Evolutionary conservation across 2,113 vertebrate species (phyloP).

Genomic region (Polypterus senegalus): DNA sequence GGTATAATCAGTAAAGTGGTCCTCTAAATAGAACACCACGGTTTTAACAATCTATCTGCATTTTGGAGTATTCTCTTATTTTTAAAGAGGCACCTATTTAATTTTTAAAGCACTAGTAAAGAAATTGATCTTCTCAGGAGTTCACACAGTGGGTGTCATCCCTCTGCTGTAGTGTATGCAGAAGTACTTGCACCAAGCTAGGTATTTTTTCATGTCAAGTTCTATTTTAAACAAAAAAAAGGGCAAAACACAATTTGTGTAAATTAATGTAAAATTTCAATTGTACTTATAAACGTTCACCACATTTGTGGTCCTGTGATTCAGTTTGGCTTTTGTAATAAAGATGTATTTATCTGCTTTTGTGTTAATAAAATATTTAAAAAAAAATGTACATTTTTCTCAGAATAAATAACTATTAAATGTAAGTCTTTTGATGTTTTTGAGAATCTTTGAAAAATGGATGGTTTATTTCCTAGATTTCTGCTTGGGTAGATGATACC

Average conservation of each 20-base stretch:
- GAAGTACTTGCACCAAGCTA: slow-evolving; percentile 28
- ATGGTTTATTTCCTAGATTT: no score
- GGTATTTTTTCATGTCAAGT: slow-evolving; percentile 40
- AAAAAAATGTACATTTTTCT: slow-evolving; percentile 61
- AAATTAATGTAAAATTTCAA: slow-evolving; percentile 89
- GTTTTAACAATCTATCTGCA: no score
- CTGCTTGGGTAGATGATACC: not conserved
- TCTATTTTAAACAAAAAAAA: slow-evolving; percentile 31
- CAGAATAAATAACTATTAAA: slow-evolving; percentile 61
- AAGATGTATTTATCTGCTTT: slow-evolving; percentile 89
- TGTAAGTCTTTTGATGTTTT: not conserved
- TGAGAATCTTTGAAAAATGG: no score
- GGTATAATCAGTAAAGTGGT: no score
- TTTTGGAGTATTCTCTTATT: no score
- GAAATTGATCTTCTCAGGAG: slow-evolving; percentile 39
- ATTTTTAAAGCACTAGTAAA: no score
- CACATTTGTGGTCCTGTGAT: slow-evolving; percentile 39
- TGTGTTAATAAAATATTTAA: slow-evolving; percentile 39
- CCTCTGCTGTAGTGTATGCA: slow-evolving; percentile 44
- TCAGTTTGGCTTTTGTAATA: slow-evolving; percentile 59
- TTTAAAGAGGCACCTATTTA: no score
- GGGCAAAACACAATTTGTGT: slow-evolving; percentile 53
- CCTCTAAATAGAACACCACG: no score
- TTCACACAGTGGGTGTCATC: slow-evolving; percentile 36
- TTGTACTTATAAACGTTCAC: slow-evolving; percentile 67